Conservation (phyloP, 2,797 vertebrate species). For the Heterohyrax brucei region DNA sequence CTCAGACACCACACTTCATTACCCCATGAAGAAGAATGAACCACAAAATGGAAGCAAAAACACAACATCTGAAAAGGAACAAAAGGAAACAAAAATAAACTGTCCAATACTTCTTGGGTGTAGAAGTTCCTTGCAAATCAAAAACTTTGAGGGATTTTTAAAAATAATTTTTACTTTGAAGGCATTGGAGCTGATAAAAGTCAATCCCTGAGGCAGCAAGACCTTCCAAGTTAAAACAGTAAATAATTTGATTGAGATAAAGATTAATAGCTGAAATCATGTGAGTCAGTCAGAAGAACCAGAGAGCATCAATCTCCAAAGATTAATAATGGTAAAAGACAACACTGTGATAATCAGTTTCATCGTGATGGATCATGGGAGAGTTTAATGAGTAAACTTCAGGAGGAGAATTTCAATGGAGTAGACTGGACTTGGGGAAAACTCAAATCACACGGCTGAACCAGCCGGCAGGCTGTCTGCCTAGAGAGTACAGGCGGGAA, state of each 20-base stretch:
- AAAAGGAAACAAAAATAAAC: conserved; percentile 15
- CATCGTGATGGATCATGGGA: conserved; percentile 94
- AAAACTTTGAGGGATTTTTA: neutral
- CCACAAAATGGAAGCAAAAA: neutral
- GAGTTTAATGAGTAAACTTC: conserved; percentile 91
- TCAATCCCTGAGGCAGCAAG: conserved; percentile 85
- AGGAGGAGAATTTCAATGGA: conserved; percentile 88
- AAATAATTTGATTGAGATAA: conserved; percentile 93
- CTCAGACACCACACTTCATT: conserved; percentile 8
- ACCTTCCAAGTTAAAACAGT: conserved; percentile 88
- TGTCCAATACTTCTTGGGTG: conserved; percentile 59
- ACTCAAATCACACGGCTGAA: conserved; percentile 69
- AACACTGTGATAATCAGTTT: conserved; percentile 94
- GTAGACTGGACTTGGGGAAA: conserved; percentile 78
- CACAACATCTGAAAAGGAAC: neutral
- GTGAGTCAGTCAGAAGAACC: conserved; percentile 90
- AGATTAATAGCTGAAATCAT: conserved; percentile 95
- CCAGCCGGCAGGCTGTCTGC: conserved; percentile 74
- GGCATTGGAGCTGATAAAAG: conserved; percentile 84
- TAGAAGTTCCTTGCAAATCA: conserved; percentile 78
- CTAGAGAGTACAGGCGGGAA: conserved; percentile 80
- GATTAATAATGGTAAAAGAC: conserved; percentile 94
- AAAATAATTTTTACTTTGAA: conserved; percentile 76
- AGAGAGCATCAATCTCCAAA: conserved; percentile 92
- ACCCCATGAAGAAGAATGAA: neutral